A percentile compares a stretch with the other conserved stretches of the same genome.
Evolutionary conservation across 2,113 vertebrate genomes (phyloP).

Genomic region (Entosphenus tridentatus): DNA sequence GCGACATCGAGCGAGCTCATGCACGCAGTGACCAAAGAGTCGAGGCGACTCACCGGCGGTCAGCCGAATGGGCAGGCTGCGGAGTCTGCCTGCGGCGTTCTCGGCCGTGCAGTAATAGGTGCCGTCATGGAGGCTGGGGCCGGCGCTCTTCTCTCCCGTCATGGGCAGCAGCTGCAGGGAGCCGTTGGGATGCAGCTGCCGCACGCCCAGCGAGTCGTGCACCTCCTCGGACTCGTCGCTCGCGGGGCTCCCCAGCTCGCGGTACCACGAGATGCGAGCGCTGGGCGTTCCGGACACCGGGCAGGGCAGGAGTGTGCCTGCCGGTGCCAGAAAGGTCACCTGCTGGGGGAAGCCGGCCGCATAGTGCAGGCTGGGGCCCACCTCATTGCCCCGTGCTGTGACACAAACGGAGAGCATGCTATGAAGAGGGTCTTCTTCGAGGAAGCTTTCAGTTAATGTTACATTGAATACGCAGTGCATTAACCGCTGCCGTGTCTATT

Average conservation of each 20-base stretch:
- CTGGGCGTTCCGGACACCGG: neutral
- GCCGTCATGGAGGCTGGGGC: neutral
- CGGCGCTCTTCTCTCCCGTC: neutral
- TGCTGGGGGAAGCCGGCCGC: no score
- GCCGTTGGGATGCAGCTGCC: neutral
- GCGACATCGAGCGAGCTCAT: neutral
- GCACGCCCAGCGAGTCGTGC: neutral
- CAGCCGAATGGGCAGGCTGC: neutral
- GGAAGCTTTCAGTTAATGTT: no score
- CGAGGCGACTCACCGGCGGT: neutral
- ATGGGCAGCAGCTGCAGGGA: conserved; percentile 4
- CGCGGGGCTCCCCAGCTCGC: neutral
- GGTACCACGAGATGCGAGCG: neutral
- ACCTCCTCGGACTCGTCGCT: neutral
- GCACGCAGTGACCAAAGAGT: neutral
- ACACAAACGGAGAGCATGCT: no score
- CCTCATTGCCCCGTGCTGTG: no score
- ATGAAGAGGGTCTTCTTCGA: no score
- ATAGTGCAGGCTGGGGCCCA: no score
- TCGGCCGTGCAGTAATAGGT: conserved; percentile 1
- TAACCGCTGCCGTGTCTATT: no score
- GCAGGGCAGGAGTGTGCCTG: neutral
- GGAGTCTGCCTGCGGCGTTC: neutral
- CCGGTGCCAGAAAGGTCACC: neutral
- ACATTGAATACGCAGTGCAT: no score